These are phyloP conservation scores for Empis stercorea DNA, from an alignment of 2,888 invertebrate species.

Conservation along the genomic window DNA sequence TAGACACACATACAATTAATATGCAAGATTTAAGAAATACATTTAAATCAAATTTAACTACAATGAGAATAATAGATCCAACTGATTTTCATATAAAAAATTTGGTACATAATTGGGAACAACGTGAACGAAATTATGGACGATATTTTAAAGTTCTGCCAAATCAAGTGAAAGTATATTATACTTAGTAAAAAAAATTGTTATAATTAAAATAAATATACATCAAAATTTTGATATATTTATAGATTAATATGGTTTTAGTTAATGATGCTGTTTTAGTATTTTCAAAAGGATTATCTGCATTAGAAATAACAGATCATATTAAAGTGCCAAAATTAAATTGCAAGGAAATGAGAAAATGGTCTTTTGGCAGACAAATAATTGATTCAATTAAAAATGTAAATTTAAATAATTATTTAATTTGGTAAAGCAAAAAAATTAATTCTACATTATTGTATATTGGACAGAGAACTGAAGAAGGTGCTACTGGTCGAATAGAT, in stretches of 20 bases:
- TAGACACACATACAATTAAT: constrained; percentile 36
- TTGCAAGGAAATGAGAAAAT: constrained; percentile 36
- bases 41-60: constrained; percentile 31
- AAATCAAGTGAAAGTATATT: constrained; percentile 23
- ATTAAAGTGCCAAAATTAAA: constrained; percentile 24
- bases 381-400: constrained; percentile 55
- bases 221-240: background rate
- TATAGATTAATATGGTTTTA: constrained; percentile 51
- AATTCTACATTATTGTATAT: background rate
- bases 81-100: constrained; percentile 31
- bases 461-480: constrained; percentile 32
- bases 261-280: constrained; percentile 56
- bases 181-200: background rate
- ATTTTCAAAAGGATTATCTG: constrained; percentile 44
- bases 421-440: background rate
- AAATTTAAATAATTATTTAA: constrained; percentile 17
- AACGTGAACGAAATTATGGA: constrained; percentile 26
- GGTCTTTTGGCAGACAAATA: constrained; percentile 49
- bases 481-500: constrained; percentile 29
- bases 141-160: constrained; percentile 24
- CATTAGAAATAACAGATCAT: constrained; percentile 28
- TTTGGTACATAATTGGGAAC: constrained; percentile 34
- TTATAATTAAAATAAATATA: background rate
- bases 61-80: constrained; percentile 32
- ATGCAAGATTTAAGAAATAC: constrained; percentile 39